Conservation (phyloP, 2,888 invertebrate genomes). For the Lycocerus yunnanus region DNA sequence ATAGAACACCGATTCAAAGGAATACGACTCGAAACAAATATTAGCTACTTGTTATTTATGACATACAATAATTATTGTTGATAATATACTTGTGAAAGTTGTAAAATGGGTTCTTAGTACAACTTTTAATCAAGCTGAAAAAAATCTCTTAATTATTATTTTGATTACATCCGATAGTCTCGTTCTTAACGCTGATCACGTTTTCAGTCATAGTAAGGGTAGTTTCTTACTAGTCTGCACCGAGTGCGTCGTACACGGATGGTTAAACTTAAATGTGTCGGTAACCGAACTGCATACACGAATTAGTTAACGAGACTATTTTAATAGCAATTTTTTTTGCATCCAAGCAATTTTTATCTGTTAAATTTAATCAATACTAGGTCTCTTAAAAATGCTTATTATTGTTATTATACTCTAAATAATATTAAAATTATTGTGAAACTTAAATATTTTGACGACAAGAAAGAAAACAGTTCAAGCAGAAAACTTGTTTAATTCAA, state of each 20-base stretch:
- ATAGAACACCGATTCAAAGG: too few relatives aligned
- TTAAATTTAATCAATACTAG: too few relatives aligned
- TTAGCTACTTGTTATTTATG: not conserved
- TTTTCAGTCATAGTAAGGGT: not conserved
- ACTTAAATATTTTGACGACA: too few relatives aligned
- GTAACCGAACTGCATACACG: not conserved
- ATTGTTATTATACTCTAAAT: too few relatives aligned
- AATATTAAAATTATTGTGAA: too few relatives aligned
- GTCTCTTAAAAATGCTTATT: too few relatives aligned
- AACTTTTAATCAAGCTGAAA: not conserved
- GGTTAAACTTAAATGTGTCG: not conserved
- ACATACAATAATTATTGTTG: not conserved
- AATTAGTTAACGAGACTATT: not conserved
- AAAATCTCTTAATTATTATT: not conserved
- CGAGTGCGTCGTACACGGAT: not conserved
- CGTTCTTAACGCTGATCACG: not conserved
- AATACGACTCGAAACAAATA: not conserved
- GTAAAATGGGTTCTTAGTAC: not conserved
- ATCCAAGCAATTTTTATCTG: too few relatives aligned
- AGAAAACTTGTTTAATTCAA: not conserved
- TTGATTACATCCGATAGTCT: not conserved
- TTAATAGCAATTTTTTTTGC: not conserved
- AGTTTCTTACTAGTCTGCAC: not conserved
- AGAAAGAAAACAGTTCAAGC: not conserved
- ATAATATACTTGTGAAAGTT: not conserved